Evolutionary conservation across 2,113 vertebrate species (phyloP).

Genomic region (Rhinoptilus africanus): DNA sequence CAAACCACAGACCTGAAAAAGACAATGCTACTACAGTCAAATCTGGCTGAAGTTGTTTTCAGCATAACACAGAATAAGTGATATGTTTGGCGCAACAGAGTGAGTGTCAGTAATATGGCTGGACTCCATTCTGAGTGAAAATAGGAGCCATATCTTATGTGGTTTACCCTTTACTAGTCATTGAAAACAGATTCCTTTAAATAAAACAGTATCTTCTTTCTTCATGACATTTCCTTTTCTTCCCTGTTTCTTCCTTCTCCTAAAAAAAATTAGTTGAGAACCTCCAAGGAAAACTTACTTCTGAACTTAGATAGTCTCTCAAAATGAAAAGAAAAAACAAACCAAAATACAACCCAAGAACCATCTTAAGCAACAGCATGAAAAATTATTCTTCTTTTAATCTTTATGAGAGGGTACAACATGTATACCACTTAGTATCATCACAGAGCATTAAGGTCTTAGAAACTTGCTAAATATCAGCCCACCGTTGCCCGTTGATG

Average conservation of each 20-base stretch:
- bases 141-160: conserved; percentile 2
- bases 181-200: conserved; percentile 10
- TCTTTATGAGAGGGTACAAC: neutral
- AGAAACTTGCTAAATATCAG: neutral
- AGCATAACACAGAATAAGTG: conserved; percentile 18
- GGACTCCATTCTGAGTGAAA: conserved; percentile 18
- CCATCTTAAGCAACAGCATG: neutral
- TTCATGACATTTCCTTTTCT: conserved; percentile 26
- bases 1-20: conserved; percentile 60
- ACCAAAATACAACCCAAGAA: neutral
- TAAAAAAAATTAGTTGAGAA: neutral
- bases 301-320: neutral
- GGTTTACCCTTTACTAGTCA: neutral
- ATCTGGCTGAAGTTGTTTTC: conserved; percentile 44
- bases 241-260: neutral
- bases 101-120: conserved; percentile 5
- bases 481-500: neutral
- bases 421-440: neutral
- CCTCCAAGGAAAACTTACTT: neutral
- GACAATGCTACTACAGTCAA: conserved; percentile 58
- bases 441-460: neutral
- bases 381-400: neutral
- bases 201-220: neutral
- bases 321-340: neutral
- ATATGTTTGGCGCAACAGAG: neutral